Conservation (phyloP, 2,888 invertebrate genomes). For the Physocephala rufipes region DNA sequence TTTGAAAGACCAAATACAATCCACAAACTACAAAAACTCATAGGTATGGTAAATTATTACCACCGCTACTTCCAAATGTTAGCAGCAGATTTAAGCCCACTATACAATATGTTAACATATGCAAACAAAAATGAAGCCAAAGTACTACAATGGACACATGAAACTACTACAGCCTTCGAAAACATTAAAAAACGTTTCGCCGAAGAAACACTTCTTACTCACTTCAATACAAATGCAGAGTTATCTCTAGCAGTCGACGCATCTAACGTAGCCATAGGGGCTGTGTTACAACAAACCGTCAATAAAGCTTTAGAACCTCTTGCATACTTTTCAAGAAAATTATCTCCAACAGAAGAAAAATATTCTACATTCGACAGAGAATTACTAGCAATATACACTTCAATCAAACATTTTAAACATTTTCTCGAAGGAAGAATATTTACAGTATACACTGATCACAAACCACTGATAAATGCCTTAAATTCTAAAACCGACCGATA, state of each 20-base stretch:
- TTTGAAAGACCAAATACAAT: not conserved
- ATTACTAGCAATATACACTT: not conserved
- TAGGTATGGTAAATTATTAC: conserved; percentile 13
- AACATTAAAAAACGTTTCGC: not conserved
- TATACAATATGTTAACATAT: not conserved
- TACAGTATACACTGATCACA: conserved; percentile 33
- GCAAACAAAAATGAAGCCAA: not conserved
- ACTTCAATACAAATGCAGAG: not conserved
- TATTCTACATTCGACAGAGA: conserved; percentile 6
- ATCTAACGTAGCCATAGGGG: too few relatives aligned
- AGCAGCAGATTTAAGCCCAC: not conserved
- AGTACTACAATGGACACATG: not conserved
- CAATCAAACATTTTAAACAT: conserved; percentile 17
- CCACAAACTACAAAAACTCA: not conserved
- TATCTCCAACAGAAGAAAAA: not conserved
- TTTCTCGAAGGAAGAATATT: conserved; percentile 29
- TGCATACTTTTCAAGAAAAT: conserved; percentile 8
- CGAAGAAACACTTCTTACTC: not conserved
- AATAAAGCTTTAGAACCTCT: not conserved
- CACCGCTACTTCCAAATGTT: not conserved
- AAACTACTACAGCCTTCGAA: not conserved
- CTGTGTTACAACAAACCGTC: too few relatives aligned
- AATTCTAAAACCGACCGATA: conserved; percentile 35
- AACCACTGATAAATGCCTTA: conserved; percentile 25
- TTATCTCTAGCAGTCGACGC: not conserved